Evolutionary conservation across 2,888 invertebrate genomes (phyloP).

Genomic region (Eristalis tenax): DNA sequence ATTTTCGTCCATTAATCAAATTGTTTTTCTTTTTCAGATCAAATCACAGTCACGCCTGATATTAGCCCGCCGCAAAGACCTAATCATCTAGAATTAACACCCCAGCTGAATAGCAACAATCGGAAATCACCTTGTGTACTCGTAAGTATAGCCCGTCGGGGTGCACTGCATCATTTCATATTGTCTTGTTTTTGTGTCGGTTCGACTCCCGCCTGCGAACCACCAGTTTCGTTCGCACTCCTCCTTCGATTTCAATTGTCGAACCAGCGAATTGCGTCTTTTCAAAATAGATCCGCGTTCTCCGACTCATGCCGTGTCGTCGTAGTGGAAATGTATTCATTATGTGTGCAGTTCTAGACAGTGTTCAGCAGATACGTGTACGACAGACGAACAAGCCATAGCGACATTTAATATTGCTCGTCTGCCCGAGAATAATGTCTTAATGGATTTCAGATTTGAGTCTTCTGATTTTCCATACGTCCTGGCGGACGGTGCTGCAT

Average conservation of each 20-base stretch:
- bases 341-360: conserved; percentile 4
- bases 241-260: conserved; percentile 30
- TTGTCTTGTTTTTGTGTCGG: no score
- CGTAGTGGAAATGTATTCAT: conserved; percentile 11
- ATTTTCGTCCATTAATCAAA: background rate
- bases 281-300: conserved; percentile 30
- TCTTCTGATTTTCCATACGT: conserved; percentile 24
- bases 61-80: conserved; percentile 80
- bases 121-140: conserved; percentile 77
- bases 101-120: conserved; percentile 77
- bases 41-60: conserved; percentile 78
- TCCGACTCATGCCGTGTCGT: background rate
- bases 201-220: background rate
- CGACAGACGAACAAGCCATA: conserved; percentile 29
- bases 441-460: conserved; percentile 54
- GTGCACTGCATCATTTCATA: conserved; percentile 1
- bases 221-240: no score
- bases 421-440: conserved; percentile 53
- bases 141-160: conserved; percentile 74
- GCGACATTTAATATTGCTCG: conserved; percentile 56
- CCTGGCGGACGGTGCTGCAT: conserved; percentile 1
- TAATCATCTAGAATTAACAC: conserved; percentile 80
- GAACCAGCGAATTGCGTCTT: conserved; percentile 51
- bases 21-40: conserved; percentile 76
- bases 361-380: background rate